Evolutionary conservation across 2,113 vertebrate genomes (phyloP).

Genomic region (Macaca nemestrina): DNA sequence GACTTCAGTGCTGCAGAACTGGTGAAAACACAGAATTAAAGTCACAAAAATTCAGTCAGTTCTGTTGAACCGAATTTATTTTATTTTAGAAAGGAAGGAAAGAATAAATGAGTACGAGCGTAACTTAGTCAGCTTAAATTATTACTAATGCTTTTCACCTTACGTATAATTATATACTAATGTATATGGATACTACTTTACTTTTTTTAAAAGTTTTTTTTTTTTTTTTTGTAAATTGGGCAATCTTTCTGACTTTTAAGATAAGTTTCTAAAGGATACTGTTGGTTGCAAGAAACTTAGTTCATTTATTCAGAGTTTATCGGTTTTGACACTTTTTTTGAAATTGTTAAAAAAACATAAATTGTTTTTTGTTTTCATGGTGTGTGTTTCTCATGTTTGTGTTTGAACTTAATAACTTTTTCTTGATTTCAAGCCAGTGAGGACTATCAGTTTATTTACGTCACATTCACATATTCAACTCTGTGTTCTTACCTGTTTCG

Average conservation of each 20-base stretch:
- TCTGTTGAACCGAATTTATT: not conserved
- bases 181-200: not conserved
- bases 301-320: not conserved
- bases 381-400: not conserved
- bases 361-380: not conserved
- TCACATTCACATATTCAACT: not conserved
- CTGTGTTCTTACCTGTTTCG: not conserved
- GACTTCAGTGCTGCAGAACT: not conserved
- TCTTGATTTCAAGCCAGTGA: not conserved
- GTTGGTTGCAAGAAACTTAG: not conserved
- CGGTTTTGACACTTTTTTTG: not conserved
- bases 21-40: not conserved
- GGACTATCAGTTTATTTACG: not conserved
- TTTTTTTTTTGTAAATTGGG: not conserved
- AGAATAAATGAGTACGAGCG: not conserved
- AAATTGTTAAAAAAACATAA: not conserved
- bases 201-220: not conserved
- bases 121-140: not conserved
- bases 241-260: not conserved
- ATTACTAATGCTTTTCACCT: not conserved
- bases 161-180: not conserved
- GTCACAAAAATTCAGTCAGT: not conserved
- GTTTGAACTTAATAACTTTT: not conserved
- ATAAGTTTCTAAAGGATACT: not conserved
- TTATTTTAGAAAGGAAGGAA: not conserved